Evolutionary conservation across 2,113 vertebrate species (phyloP).

Genomic region (Cichladusa arquata): DNA sequence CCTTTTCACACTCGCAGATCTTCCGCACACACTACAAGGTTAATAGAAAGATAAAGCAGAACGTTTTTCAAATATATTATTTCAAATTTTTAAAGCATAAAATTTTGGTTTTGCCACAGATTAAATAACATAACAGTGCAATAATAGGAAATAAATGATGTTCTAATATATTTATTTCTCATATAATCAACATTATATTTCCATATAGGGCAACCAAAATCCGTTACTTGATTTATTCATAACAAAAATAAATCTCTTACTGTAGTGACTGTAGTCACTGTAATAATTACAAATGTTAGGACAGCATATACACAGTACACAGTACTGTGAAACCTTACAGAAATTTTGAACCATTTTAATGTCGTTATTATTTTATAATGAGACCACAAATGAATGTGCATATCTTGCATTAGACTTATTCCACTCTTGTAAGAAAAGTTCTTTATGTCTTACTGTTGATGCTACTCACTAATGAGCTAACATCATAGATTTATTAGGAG

Average conservation of each 20-base stretch:
- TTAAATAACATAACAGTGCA: neutral
- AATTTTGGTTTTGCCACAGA: neutral
- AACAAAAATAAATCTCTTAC: neutral
- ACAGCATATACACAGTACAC: neutral
- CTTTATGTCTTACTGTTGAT: neutral
- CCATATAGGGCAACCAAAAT: neutral
- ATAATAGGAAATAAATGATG: neutral
- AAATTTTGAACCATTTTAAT: neutral
- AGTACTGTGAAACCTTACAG: neutral
- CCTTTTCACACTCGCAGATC: conserved; percentile 82
- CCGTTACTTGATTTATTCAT: neutral
- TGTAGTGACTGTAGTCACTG: neutral
- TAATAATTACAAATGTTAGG: neutral
- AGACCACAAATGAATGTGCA: neutral
- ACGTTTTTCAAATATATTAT: neutral
- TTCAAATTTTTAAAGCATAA: neutral
- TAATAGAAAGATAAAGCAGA: neutral
- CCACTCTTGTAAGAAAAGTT: neutral
- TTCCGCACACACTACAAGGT: conserved; percentile 75
- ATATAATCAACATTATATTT: neutral
- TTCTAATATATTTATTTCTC: neutral
- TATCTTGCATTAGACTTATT: neutral
- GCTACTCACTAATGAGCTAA: neutral
- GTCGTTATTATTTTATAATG: neutral
- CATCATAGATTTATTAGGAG: neutral